phyloP scores from a whole-genome alignment of 1,140 invertebrate genomes.

The Philopotamus ludificatus region DNA sequence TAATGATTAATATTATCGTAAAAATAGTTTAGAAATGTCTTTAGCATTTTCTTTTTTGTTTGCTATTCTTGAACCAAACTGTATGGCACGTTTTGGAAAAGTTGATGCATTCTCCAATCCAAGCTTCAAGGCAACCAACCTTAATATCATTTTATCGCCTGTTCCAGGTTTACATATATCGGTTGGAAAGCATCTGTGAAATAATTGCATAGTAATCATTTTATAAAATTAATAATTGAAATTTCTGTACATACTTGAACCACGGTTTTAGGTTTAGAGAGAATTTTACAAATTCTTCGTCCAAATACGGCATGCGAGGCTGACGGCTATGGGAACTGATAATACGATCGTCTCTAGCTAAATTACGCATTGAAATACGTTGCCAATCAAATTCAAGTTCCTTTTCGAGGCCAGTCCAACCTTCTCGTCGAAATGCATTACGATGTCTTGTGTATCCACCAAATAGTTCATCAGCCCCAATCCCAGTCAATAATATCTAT shows the following conservation, averaged over 20 bases:
- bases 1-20: background rate
- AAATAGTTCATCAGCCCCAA: constrained; percentile 96
- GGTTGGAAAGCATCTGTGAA: constrained; percentile 64
- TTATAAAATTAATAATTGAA: background rate
- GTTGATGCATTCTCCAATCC: constrained; percentile 66
- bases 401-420: constrained; percentile 65
- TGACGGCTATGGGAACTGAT: constrained; percentile 77
- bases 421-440: constrained; percentile 64
- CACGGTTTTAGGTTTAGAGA: constrained; percentile 69
- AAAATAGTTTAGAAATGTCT: constrained; percentile 63
- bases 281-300: constrained; percentile 83
- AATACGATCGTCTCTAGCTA: constrained; percentile 91
- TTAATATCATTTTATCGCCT: constrained; percentile 91
- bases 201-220: background rate
- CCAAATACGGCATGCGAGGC: constrained; percentile 88
- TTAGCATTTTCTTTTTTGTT: constrained; percentile 88
- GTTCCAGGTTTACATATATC: constrained; percentile 68
- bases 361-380: constrained; percentile 86
- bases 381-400: constrained; percentile 78
- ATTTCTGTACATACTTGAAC: constrained; percentile 63
- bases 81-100: constrained; percentile 89
- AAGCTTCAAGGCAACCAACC: constrained; percentile 73
- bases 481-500: constrained; percentile 83
- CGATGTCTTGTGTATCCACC: constrained; percentile 91
- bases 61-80: constrained; percentile 97